These are phyloP conservation scores for Protodeltote pygarga DNA, from an alignment of 2,888 invertebrate species.

Conservation along the genomic window DNA sequence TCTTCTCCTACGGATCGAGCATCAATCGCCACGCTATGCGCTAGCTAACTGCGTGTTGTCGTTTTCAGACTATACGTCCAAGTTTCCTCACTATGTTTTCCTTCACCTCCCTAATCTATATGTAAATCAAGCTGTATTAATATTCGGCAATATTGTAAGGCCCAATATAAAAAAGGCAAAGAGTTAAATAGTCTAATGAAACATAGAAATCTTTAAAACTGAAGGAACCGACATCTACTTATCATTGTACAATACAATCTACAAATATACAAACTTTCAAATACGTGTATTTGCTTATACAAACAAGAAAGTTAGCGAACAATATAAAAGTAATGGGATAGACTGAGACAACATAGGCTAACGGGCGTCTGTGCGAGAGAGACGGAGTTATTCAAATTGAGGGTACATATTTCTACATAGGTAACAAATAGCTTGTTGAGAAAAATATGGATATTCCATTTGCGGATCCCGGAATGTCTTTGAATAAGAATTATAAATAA, in stretches of 20 bases:
- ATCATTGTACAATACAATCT: conserved; percentile 81
- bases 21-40: too few species aligned
- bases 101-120: too few species aligned
- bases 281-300: conserved; percentile 87
- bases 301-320: conserved; percentile 88
- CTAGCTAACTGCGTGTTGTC: too few species aligned
- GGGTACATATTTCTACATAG: conserved; percentile 87
- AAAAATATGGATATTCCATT: conserved; percentile 77
- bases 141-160: neutral
- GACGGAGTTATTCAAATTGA: conserved; percentile 84
- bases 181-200: conserved; percentile 43
- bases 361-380: conserved; percentile 63
- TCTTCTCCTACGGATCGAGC: neutral
- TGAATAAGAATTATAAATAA: conserved; percentile 34
- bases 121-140: too few species aligned
- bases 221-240: conserved; percentile 61
- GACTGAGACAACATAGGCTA: conserved; percentile 66
- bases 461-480: conserved; percentile 44
- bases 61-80: too few species aligned
- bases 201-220: conserved; percentile 56
- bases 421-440: conserved; percentile 84
- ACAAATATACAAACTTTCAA: conserved; percentile 87
- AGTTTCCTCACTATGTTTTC: too few species aligned
- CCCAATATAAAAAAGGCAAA: conserved; percentile 14
- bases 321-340: conserved; percentile 87